Evolutionary conservation across 2,797 vertebrate species (phyloP), one percentile per base, ranked within the genome.

Genomic region (Stomatorhinus walkeri): DNA sequence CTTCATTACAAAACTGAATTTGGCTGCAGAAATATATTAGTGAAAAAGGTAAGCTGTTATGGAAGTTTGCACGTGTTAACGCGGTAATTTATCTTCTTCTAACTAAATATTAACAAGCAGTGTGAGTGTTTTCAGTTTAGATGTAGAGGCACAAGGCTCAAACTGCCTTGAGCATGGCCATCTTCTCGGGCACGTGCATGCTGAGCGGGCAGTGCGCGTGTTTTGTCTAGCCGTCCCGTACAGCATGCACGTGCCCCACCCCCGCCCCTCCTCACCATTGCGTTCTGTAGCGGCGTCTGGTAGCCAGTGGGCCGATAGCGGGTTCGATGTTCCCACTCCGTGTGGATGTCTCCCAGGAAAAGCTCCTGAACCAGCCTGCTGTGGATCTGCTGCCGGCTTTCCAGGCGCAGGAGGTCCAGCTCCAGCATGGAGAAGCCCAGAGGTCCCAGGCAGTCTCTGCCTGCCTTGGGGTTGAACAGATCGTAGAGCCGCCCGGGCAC

Each of bases 351-450:
- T 16, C 97, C 98, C 68, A 98, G 93, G 91, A 97, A 96, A 6
- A 98, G 94, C 93, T 98, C 96, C 93, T 97, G 95, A 87, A 97
- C 93, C 85, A 95, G 94, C 79, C 76, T 92, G 59, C 94, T 94
- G 0, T 94, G 93, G 43, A 87, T 91, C 91, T 95, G 95, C 49
- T 96, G 93, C 51, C 90, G 96, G 16, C 92, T 93, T 91, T 98
- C 97, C 93, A 97, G 92, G 0, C 96, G 93, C 68, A 98, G 91
- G 90, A 98, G 93, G 92, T 95, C 96, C 90, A 98, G 93, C 93
- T 98, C 97, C 14, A 96, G 95, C 97, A 97, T 97, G 90, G 95
- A 96, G 81, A 98, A 97, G 83, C 97, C 97, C 92, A 98, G 89
- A 0, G 95, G 94, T 0, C 90, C 92, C 0, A 96, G 94, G 91